Evolutionary conservation across 2,113 vertebrate species (phyloP).

Genomic region (Chlorodrepanis virens): DNA sequence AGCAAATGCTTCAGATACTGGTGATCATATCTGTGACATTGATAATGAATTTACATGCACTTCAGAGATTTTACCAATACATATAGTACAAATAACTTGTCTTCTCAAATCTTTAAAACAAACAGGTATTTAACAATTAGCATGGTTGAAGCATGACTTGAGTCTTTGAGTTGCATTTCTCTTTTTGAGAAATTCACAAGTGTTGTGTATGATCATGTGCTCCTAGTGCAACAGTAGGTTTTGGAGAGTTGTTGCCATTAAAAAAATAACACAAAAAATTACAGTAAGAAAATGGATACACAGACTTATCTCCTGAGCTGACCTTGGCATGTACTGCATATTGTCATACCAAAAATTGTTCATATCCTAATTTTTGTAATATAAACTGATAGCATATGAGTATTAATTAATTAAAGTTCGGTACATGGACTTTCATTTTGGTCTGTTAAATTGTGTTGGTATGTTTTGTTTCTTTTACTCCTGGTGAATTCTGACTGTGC

Average conservation of each 20-base stretch:
- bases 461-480: neutral
- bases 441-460: neutral
- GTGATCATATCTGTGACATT: neutral
- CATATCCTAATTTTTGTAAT: neutral
- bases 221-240: neutral
- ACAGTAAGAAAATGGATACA: neutral
- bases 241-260: neutral
- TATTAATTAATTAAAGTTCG: neutral
- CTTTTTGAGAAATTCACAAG: neutral
- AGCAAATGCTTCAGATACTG: neutral
- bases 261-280: neutral
- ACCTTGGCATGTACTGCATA: neutral
- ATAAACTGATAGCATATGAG: neutral
- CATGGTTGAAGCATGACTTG: neutral
- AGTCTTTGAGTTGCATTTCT: conserved; percentile 24
- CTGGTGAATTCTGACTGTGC: neutral
- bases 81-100: neutral
- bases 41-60: neutral
- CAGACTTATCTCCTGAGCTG: neutral
- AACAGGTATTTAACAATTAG: neutral
- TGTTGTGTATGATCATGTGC: neutral
- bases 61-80: neutral
- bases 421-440: neutral
- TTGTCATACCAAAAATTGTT: neutral
- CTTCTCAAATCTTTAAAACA: neutral